These are phyloP conservation scores for Bolinopsis microptera DNA, from an alignment of 37 sponge, comb jelly and placozoan species.

Conservation along the genomic window DNA sequence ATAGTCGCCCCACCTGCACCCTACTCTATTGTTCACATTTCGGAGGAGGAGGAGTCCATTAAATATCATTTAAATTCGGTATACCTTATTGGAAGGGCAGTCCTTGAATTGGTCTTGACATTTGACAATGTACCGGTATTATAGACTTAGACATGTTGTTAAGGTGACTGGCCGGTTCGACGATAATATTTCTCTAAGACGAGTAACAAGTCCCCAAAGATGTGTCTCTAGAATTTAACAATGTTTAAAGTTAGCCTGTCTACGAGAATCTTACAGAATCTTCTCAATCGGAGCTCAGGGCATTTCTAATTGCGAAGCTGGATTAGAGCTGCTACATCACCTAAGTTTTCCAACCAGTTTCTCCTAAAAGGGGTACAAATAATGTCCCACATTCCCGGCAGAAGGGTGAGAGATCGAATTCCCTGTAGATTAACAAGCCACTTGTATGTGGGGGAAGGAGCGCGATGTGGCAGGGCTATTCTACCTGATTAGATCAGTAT, in stretches of 20 bases:
- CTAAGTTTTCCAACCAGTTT: too few species aligned
- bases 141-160: background rate
- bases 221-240: too few species aligned
- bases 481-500: background rate
- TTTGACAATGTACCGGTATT: background rate
- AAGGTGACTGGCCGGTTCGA: too few species aligned
- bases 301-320: too few species aligned
- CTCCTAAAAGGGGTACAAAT: background rate
- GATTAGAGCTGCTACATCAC: too few species aligned
- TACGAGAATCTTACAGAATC: too few species aligned
- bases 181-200: too few species aligned
- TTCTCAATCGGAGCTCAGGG: too few species aligned
- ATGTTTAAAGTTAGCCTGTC: too few species aligned
- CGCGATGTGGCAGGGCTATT: background rate
- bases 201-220: too few species aligned
- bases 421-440: background rate
- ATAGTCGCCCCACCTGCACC: background rate
- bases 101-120: background rate
- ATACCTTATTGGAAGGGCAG: background rate
- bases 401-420: background rate
- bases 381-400: background rate
- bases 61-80: background rate
- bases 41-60: background rate
- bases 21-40: background rate
- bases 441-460: background rate